Base-by-base conservation (phyloP, 2,797 vertebrate genomes). In the Vultur gryphus region DNA sequence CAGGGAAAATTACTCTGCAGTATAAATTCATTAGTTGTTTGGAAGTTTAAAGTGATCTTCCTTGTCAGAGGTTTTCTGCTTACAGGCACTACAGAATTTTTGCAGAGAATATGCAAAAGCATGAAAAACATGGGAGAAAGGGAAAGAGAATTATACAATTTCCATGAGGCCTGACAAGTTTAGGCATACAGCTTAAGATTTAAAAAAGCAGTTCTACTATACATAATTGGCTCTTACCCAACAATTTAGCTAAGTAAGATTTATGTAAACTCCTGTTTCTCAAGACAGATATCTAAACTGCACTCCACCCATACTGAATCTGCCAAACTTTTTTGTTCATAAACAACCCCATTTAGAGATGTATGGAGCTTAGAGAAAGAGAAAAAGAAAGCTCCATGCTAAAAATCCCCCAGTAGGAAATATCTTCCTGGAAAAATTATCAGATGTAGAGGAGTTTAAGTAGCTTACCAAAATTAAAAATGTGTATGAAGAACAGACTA, bases 251-350 rank as follows among this genome's bases (percentile, higher is more conserved):
- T 93, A 54, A 94, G 70, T 39, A 91, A 71, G 91, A 94, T 92
- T 97, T 95, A 62, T 89, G 84, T 82, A 87, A 94, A 72, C 33
- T 92, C 66, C 93, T 61, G 66, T 82, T 65, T 91, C 51, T 96
- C 92, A 96, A 64, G 87, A 86, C 48, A 48, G 72, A 87, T 78
- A 87, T 61, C 88, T 87, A 59, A 88, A 57, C 77, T 87, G 70
- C 26, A 51, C 67, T 87, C 94, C 89, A 77, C 48, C 89, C 83
- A 91, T 80, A 33, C 87, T 75, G 54, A 83, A 8, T 67, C 73
- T 84, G 73, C 85, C 80, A 71, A 67, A 84, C 39, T 46, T 94
- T 88, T 70, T 52, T 54, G 43, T 33, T 88, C 84, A 58, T 65
- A 90, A 97, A 79, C 82, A 96, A 76, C 31, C 75, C 67, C 16